Conservation (phyloP, 2,797 vertebrate genomes). For the Chelon labrosus region DNA sequence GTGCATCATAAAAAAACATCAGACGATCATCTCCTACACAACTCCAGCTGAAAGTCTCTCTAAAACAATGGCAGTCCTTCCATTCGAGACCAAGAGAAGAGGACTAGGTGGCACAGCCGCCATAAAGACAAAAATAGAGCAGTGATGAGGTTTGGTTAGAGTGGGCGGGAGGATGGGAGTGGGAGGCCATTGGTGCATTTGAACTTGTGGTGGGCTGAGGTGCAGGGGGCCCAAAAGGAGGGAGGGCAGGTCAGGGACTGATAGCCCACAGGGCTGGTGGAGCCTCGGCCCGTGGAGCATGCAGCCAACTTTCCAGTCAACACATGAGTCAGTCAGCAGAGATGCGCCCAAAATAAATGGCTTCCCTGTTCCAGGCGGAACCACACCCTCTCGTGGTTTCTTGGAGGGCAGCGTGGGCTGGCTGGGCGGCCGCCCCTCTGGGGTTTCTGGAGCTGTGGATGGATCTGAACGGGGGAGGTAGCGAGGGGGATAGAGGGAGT, state of each 20-base stretch:
- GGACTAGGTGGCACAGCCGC: conserved; percentile 62
- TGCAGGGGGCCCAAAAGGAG: conserved; percentile 53
- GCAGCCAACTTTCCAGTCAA: conserved; percentile 95
- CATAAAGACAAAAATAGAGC: conserved; percentile 69
- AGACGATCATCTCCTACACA: conserved; percentile 24
- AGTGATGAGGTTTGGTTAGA: conserved; percentile 60
- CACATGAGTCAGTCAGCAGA: conserved; percentile 96
- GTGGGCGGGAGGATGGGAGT: conserved; percentile 74
- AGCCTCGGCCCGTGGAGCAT: conserved; percentile 83
- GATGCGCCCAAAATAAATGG: conserved; percentile 97
- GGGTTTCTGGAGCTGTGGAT: conserved; percentile 80
- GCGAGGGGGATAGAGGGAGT: conserved; percentile 60
- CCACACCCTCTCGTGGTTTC: conserved; percentile 94
- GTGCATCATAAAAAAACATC: conserved; percentile 24
- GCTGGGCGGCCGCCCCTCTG: conserved; percentile 80
- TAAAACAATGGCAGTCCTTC: conserved; percentile 87
- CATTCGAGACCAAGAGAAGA: conserved; percentile 63
- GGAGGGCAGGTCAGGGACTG: conserved; percentile 79
- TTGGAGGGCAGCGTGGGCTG: conserved; percentile 87
- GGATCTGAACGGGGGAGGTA: conserved; percentile 70
- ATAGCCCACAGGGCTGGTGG: conserved; percentile 88
- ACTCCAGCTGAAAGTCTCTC: conserved; percentile 85
- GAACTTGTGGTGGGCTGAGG: conserved; percentile 62
- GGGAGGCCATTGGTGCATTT: conserved; percentile 70
- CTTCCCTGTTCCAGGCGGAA: conserved; percentile 94